Evolutionary conservation across 2,113 vertebrate genomes (phyloP).

Genomic region (Oreotrochilus melanogaster): DNA sequence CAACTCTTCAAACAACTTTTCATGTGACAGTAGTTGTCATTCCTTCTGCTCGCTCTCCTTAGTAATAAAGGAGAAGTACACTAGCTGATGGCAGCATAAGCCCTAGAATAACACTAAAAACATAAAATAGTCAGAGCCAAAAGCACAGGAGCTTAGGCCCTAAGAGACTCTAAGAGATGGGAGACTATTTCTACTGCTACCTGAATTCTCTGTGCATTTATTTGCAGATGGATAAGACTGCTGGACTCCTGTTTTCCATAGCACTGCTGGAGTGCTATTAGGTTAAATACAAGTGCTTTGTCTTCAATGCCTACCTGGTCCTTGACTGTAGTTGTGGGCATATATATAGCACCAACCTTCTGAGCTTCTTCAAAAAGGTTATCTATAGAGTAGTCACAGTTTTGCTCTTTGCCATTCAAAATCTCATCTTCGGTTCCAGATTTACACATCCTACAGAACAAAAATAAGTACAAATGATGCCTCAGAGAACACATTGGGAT

Average conservation of each 20-base stretch:
- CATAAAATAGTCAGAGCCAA: not conserved
- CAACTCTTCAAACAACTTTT: not conserved
- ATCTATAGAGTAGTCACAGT: conserved; percentile 74
- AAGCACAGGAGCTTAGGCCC: not conserved
- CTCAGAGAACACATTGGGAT: not conserved
- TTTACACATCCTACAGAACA: conserved; percentile 73
- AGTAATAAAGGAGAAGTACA: not conserved
- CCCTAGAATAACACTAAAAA: not conserved
- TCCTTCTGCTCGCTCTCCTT: not conserved
- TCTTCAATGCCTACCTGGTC: conserved; percentile 64
- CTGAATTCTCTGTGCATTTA: not conserved
- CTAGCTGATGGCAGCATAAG: not conserved
- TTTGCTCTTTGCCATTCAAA: conserved; percentile 40
- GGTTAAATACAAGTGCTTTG: not conserved
- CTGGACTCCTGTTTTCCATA: not conserved
- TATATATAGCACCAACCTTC: conserved; percentile 69
- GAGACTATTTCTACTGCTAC: not conserved
- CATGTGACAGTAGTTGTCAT: not conserved
- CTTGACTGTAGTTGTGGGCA: conserved; percentile 66
- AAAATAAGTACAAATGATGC: not conserved
- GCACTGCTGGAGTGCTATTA: not conserved
- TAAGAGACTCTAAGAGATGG: not conserved
- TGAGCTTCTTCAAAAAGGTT: conserved; percentile 80
- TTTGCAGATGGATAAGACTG: not conserved
- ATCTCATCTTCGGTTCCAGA: conserved; percentile 38